phyloP scores from a whole-genome alignment of 2,113 vertebrate genomes.

The Eulacestoma nigropectus region DNA sequence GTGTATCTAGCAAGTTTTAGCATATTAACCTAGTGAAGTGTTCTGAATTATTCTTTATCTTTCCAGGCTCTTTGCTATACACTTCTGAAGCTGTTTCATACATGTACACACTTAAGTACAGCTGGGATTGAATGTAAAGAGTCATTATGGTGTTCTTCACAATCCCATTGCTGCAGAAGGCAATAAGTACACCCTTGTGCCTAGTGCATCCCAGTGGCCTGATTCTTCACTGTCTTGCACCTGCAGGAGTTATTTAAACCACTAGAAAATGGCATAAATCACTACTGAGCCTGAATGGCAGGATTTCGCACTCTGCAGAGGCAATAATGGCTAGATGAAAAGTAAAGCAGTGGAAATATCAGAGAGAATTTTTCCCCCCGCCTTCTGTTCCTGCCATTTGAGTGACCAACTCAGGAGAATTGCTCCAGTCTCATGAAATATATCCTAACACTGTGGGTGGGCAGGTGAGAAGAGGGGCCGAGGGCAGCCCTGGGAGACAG shows the following conservation, averaged over 20 bases:
- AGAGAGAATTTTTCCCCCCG: fast-evolving
- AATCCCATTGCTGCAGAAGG: background rate
- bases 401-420: background rate
- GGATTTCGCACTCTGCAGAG: background rate
- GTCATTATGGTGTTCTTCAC: constrained; percentile 2
- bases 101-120: background rate
- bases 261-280: constrained; percentile 20
- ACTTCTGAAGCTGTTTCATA: background rate
- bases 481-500: background rate
- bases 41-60: background rate
- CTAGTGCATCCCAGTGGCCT: background rate
- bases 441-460: background rate
- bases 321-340: constrained; percentile 17
- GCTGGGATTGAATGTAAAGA: constrained; percentile 11
- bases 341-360: background rate
- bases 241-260: background rate
- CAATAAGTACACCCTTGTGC: constrained; percentile 31
- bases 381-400: background rate
- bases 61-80: background rate
- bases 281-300: background rate
- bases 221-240: constrained; percentile 13
- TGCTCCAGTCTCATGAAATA: background rate
- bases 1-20: background rate
- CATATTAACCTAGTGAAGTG: background rate
- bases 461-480: fast-evolving